Conservation (phyloP, 2,797 vertebrate species). For the Octomys mimax region DNA sequence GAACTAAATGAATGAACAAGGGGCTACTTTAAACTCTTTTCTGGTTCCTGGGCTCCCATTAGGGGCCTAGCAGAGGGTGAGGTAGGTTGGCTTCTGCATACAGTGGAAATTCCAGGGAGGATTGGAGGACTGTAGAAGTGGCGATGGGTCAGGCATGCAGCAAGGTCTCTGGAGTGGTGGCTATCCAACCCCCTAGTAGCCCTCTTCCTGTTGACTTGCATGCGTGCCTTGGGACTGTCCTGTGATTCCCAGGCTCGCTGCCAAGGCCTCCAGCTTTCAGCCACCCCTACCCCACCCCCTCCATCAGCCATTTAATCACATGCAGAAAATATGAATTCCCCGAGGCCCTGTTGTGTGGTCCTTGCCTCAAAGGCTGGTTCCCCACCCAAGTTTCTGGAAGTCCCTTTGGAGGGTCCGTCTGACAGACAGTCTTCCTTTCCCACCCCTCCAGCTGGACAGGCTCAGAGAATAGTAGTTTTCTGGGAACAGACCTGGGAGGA, state of each 20-base stretch:
- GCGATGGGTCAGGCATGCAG: not conserved
- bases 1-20: not conserved
- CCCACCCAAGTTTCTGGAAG: slow-evolving; percentile 70
- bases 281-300: not conserved
- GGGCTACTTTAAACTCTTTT: not conserved
- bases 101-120: not conserved
- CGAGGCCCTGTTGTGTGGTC: slow-evolving; percentile 77
- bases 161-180: not conserved
- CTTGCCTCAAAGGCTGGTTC: slow-evolving; percentile 72
- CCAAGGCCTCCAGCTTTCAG: not conserved
- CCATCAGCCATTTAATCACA: slow-evolving; percentile 69
- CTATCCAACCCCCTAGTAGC: rapidly evolving
- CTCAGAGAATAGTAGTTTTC: slow-evolving; percentile 77
- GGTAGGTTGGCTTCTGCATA: not conserved
- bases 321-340: slow-evolving; percentile 77
- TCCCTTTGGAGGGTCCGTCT: slow-evolving; percentile 69
- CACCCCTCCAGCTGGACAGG: slow-evolving; percentile 77
- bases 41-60: not conserved
- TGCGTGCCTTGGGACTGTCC: not conserved
- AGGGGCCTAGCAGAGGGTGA: not conserved
- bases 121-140: not conserved
- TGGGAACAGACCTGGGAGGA: slow-evolving; percentile 71
- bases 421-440: slow-evolving; percentile 73
- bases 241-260: not conserved
- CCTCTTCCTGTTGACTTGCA: not conserved